Evolutionary conservation across 2,797 vertebrate genomes (phyloP).

Genomic region (Molossus molossus): DNA sequence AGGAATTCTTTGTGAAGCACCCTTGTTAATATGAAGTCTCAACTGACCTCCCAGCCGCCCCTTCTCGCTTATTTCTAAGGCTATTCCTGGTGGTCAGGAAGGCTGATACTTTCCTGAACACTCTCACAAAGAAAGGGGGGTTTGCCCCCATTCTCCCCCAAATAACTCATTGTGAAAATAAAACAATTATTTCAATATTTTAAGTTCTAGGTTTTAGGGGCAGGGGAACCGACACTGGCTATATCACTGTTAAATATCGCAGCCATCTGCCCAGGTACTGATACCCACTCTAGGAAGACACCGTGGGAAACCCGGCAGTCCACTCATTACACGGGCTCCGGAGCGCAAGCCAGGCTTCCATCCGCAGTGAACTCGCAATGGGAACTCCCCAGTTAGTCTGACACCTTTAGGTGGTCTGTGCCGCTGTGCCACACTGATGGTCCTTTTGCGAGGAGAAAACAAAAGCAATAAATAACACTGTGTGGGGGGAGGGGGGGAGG

Average conservation of each 20-base stretch:
- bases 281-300: neutral
- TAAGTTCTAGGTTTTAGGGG: neutral
- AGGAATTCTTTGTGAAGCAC: neutral
- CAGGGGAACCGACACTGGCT: neutral
- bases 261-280: neutral
- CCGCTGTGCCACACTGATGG: neutral
- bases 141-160: neutral
- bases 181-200: slow-evolving; percentile 13
- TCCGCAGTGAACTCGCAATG: neutral
- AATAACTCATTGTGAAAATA: neutral
- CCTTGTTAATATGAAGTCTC: slow-evolving; percentile 21
- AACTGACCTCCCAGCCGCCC: neutral
- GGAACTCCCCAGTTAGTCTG: neutral
- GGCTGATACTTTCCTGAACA: neutral
- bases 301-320: neutral
- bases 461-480: neutral
- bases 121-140: neutral
- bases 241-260: neutral
- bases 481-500: accelerated
- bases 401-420: neutral
- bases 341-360: neutral
- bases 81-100: neutral
- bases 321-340: neutral
- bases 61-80: slow-evolving; percentile 8
- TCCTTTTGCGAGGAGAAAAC: neutral